phyloP scores from a whole-genome alignment of 1,140 invertebrate species.

The Pogonomyrmex californicus region DNA sequence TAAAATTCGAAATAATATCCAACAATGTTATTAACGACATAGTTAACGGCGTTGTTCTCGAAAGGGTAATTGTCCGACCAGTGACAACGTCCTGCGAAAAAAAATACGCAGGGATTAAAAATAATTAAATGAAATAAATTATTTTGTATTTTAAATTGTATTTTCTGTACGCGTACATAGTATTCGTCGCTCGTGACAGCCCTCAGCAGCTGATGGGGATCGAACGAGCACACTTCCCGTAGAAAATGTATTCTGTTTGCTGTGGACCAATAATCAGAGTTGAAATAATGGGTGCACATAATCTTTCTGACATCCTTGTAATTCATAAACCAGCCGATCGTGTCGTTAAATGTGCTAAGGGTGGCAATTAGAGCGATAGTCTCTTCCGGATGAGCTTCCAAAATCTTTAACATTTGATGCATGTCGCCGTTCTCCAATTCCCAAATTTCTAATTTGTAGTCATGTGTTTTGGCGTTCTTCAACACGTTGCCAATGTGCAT shows the following conservation, averaged over 20 bases:
- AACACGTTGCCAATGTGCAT: slow-evolving; percentile 75
- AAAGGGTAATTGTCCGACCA: background rate
- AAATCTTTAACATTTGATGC: slow-evolving; percentile 77
- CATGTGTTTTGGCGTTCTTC: slow-evolving; percentile 58
- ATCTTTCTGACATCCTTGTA: slow-evolving; percentile 73
- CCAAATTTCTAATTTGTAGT: slow-evolving; percentile 77
- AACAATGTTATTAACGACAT: slow-evolving; percentile 68
- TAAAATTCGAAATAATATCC: slow-evolving; percentile 67
- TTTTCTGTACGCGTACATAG: slow-evolving; percentile 70
- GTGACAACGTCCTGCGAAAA: slow-evolving; percentile 62
- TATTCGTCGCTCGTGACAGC: slow-evolving; percentile 80
- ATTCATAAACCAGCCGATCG: slow-evolving; percentile 39
- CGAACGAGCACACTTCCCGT: slow-evolving; percentile 80
- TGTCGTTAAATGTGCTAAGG: slow-evolving; percentile 68
- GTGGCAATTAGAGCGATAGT: slow-evolving; percentile 78
- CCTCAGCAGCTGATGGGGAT: slow-evolving; percentile 79
- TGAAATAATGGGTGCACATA: slow-evolving; percentile 77
- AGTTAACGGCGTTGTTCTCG: slow-evolving; percentile 65
- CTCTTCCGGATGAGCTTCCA: slow-evolving; percentile 80
- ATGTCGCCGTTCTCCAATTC: slow-evolving; percentile 78
- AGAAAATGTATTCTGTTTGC: slow-evolving; percentile 76
- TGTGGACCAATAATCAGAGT: slow-evolving; percentile 77
- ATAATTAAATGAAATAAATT: background rate
- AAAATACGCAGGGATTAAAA: background rate
- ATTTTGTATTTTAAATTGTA: background rate